phyloP scores from a whole-genome alignment of 2,888 invertebrate species.

The Pharmacophagus antenor region DNA sequence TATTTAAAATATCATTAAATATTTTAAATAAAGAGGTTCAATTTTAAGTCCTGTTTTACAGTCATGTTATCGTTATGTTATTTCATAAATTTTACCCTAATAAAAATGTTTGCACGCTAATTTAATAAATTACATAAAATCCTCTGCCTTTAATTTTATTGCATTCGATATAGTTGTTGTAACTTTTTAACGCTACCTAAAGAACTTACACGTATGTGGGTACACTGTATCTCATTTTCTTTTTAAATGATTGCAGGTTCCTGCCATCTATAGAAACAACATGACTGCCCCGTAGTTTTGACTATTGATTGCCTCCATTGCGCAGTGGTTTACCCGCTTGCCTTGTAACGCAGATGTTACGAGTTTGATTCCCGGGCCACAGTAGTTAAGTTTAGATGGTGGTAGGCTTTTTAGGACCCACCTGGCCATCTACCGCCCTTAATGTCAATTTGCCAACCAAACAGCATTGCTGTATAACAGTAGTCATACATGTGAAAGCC shows the following conservation, averaged over 20 bases:
- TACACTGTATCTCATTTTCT: neutral
- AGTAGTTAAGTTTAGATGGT: too few species aligned
- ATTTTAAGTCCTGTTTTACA: neutral
- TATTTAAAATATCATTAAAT: neutral
- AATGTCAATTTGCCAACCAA: too few species aligned
- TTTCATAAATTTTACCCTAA: slow-evolving; percentile 14
- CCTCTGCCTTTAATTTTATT: neutral
- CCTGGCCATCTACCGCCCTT: too few species aligned
- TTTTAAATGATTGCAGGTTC: neutral
- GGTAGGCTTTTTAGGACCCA: too few species aligned
- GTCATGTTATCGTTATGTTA: neutral
- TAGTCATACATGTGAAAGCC: too few species aligned
- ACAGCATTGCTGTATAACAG: too few species aligned
- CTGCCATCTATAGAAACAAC: neutral
- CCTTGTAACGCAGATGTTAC: too few species aligned
- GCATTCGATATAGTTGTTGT: too few species aligned
- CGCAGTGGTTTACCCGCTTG: too few species aligned
- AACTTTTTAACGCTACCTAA: neutral
- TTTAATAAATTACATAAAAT: slow-evolving; percentile 11
- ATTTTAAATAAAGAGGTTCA: neutral
- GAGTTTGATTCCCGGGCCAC: too few species aligned
- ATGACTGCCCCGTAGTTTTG: neutral
- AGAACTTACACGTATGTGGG: too few species aligned
- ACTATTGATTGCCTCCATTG: too few species aligned
- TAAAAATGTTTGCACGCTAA: slow-evolving; percentile 8